Conservation (phyloP, 1,140 invertebrate genomes). For the Polyergus mexicanus region DNA sequence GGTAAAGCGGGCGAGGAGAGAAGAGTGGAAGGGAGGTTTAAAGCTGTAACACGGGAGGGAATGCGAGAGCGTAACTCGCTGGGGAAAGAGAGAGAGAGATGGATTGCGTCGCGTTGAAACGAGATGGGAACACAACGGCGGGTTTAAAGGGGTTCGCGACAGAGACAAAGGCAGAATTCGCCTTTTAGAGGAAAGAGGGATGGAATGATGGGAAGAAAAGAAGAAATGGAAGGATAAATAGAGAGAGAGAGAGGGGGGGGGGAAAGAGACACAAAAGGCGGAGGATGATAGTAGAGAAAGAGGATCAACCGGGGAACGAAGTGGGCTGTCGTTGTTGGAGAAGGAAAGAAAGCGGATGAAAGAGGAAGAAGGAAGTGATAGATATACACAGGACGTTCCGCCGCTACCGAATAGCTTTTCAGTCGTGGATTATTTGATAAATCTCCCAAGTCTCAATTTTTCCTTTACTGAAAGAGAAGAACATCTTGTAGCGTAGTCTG, state of each 20-base stretch:
- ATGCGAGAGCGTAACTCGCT: constrained; percentile 28
- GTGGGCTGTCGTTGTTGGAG: constrained; percentile 13
- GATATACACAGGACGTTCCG: constrained; percentile 11
- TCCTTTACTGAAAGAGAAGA: constrained; percentile 1
- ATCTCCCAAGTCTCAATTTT: constrained; percentile 7
- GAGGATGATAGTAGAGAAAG: constrained; percentile 27
- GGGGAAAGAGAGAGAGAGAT: constrained; percentile 26
- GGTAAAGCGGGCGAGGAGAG: constrained; percentile 57
- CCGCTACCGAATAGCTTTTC: constrained; percentile 19
- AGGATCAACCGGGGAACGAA: constrained; percentile 19
- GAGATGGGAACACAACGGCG: constrained; percentile 6
- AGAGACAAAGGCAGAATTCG: constrained; percentile 48
- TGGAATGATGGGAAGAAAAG: not conserved
- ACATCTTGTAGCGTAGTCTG: not conserved
- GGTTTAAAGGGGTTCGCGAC: constrained; percentile 10
- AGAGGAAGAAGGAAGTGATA: constrained; percentile 37
- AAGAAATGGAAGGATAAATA: constrained; percentile 14
- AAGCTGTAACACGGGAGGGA: constrained; percentile 14
- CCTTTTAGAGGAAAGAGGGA: constrained; percentile 15
- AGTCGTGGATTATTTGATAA: constrained; percentile 47
- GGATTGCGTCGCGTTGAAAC: constrained; percentile 20
- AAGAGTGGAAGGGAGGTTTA: constrained; percentile 24
- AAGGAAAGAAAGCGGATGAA: constrained; percentile 53
- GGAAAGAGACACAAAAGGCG: not conserved
- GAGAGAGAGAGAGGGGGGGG: constrained; percentile 25